Conservation (phyloP, 2,888 invertebrate genomes). For the Phymatocera aterrima region DNA sequence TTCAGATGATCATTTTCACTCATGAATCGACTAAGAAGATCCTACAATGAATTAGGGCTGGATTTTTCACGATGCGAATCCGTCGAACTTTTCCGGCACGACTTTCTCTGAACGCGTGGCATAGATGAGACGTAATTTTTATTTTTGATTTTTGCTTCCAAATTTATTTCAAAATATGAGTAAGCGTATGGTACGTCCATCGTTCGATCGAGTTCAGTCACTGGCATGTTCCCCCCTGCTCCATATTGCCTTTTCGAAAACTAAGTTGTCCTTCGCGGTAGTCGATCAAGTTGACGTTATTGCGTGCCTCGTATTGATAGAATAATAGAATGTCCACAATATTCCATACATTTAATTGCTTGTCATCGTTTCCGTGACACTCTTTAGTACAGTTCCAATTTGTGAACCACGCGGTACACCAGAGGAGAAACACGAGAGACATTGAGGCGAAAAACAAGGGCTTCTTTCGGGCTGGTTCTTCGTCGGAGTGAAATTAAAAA, state of each 20-base stretch:
- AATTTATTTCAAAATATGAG: too few relatives aligned
- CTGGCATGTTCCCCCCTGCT: too few relatives aligned
- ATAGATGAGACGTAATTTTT: too few relatives aligned
- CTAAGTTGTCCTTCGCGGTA: background rate
- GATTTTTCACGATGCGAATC: too few relatives aligned
- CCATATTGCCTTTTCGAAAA: background rate
- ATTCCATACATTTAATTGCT: background rate
- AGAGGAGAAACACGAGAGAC: background rate
- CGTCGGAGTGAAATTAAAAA: conserved; percentile 30
- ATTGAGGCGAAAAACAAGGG: conserved; percentile 7
- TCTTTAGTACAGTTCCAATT: background rate
- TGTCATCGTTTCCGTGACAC: background rate
- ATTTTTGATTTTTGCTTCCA: background rate
- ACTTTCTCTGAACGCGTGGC: too few relatives aligned
- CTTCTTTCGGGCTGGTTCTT: background rate
- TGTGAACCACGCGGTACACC: background rate
- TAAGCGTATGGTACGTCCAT: too few relatives aligned
- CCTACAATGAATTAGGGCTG: too few relatives aligned
- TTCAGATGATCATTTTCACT: too few relatives aligned
- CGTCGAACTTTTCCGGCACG: too few relatives aligned
- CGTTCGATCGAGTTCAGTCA: too few relatives aligned
- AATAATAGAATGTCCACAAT: background rate
- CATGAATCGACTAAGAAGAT: too few relatives aligned
- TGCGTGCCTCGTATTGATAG: background rate
- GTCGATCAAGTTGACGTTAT: background rate